These are phyloP conservation scores for Oncorhynchus nerka DNA, from an alignment of 2,113 vertebrate genomes.

Conservation along the genomic window DNA sequence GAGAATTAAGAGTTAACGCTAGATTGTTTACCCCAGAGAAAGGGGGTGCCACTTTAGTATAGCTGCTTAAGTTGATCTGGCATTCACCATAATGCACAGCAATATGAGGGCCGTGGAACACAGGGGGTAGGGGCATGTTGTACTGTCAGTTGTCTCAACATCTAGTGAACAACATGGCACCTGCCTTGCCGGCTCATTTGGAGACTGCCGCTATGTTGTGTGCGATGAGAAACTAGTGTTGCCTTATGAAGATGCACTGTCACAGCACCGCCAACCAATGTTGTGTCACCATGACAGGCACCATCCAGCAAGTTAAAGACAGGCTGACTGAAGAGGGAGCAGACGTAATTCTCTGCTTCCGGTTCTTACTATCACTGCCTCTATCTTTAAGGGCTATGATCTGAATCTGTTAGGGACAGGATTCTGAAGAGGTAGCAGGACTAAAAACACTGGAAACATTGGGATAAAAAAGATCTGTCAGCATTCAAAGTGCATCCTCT, in stretches of 20 bases:
- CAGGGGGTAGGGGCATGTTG: not conserved
- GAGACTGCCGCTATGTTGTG: not conserved
- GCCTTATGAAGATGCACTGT: conserved; percentile 38
- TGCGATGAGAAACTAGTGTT: conserved; percentile 25
- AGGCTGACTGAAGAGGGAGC: conserved; percentile 51
- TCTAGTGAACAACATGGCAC: not conserved
- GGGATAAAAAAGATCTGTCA: not conserved
- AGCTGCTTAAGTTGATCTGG: conserved; percentile 36
- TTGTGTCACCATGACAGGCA: conserved; percentile 43
- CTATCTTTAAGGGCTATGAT: conserved; percentile 3
- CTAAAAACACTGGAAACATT: conserved; percentile 2
- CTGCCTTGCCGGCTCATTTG: conserved; percentile 3
- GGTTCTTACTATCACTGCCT: conserved; percentile 19
- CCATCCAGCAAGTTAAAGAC: conserved; percentile 50
- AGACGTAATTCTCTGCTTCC: conserved; percentile 47
- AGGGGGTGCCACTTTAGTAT: conserved; percentile 3
- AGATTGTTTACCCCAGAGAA: conserved; percentile 30
- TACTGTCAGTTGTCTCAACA: not conserved
- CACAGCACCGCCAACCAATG: conserved; percentile 49
- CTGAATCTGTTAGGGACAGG: conserved; percentile 21
- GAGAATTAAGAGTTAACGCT: conserved; percentile 28
- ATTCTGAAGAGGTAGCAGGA: not conserved
- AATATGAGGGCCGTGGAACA: conserved; percentile 20
- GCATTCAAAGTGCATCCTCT: conserved; percentile 9
- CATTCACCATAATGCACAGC: conserved; percentile 13